Percentiles rank a stretch among this genome's conserved stretches.
Evolutionary conservation across 2,113 vertebrate species (phyloP).

Genomic region (Bettongia penicillata): DNA sequence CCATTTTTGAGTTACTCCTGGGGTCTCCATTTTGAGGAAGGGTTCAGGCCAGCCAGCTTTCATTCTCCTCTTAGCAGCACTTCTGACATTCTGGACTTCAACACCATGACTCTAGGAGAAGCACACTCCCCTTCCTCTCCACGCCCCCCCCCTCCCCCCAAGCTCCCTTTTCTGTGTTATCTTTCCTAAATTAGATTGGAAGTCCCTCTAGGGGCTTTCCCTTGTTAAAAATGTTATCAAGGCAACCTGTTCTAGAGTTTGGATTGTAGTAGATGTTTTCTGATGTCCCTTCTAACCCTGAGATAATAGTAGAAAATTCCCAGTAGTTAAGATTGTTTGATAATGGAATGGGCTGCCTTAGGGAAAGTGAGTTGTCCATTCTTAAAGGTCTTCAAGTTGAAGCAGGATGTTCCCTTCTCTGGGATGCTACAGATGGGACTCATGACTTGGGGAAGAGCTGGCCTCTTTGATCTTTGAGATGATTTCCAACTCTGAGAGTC

Average conservation of each 20-base stretch:
- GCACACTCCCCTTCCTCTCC: too few relatives aligned
- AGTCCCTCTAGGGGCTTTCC: not conserved
- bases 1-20: not conserved
- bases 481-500: not conserved
- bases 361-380: not conserved
- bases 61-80: not conserved
- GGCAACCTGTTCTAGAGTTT: not conserved
- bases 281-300: not conserved
- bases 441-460: not conserved
- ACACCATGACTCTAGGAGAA: not conserved
- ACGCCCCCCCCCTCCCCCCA: too few relatives aligned
- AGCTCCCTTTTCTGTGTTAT: too few relatives aligned
- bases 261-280: not conserved
- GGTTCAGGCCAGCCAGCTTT: not conserved
- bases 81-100: not conserved
- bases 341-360: not conserved
- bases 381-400: not conserved
- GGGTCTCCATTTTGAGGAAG: not conserved
- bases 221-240: not conserved
- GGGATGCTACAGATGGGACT: not conserved
- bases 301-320: not conserved
- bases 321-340: not conserved
- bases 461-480: not conserved
- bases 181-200: not conserved
- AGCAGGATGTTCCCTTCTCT: not conserved